Evolutionary conservation across 2,113 vertebrate species (phyloP).

Genomic region (Camelus dromedarius): DNA sequence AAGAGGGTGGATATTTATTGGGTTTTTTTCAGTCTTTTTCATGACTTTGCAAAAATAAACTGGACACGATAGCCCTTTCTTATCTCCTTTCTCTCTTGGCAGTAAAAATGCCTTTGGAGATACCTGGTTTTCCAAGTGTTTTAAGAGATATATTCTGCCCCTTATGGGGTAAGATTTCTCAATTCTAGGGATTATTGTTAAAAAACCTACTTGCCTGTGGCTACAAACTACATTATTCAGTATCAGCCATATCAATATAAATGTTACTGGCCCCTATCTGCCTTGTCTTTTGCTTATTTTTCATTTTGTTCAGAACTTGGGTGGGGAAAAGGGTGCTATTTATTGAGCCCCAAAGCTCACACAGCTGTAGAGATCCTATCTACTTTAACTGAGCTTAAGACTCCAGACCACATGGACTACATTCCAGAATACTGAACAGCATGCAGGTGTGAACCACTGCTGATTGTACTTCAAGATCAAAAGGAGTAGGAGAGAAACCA

Average conservation of each 20-base stretch:
- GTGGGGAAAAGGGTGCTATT: neutral
- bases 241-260: conserved; percentile 33
- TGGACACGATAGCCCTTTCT: neutral
- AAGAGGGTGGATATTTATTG: neutral
- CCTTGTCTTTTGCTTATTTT: conserved; percentile 19
- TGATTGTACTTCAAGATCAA: conserved; percentile 9
- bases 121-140: neutral
- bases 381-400: neutral
- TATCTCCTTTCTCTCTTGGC: conserved; percentile 5
- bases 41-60: neutral
- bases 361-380: neutral
- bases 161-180: neutral
- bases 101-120: neutral
- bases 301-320: neutral
- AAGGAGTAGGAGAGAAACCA: neutral
- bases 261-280: neutral
- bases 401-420: neutral
- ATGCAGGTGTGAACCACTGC: neutral
- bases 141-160: conserved; percentile 3
- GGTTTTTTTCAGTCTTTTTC: neutral
- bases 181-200: conserved; percentile 27
- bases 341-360: neutral
- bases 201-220: neutral
- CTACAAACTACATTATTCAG: neutral
- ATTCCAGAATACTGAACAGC: neutral